These are phyloP conservation scores for Acholoe squamosa DNA, from an alignment of 2,888 invertebrate genomes.

Conservation along the genomic window DNA sequence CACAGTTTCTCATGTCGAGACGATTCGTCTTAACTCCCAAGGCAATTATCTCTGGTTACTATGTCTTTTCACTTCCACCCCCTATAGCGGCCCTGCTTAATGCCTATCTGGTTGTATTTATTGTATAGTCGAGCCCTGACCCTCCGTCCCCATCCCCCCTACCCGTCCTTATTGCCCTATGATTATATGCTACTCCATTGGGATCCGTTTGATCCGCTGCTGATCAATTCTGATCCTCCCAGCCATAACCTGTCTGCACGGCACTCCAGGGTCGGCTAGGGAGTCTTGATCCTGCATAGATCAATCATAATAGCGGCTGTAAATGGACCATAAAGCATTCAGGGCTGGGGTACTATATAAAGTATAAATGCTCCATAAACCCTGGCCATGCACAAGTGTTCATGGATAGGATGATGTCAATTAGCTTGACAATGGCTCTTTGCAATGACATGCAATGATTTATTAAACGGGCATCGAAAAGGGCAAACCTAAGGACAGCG, in stretches of 20 bases:
- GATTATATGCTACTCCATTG: slow-evolving; percentile 28
- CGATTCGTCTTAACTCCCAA: slow-evolving; percentile 4
- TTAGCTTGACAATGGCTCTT: background rate
- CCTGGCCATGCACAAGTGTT: background rate
- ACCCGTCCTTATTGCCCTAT: background rate
- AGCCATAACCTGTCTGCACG: background rate
- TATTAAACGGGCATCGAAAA: no score
- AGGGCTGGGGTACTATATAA: background rate
- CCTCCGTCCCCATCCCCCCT: background rate
- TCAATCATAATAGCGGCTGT: background rate
- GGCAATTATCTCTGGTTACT: background rate
- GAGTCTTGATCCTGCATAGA: background rate
- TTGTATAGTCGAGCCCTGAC: background rate
- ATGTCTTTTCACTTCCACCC: background rate
- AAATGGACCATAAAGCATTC: background rate
- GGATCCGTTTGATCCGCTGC: background rate
- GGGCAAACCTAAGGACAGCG: no score
- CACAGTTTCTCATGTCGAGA: background rate
- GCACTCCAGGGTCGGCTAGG: background rate
- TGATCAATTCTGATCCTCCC: slow-evolving; percentile 25
- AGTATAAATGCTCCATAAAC: background rate
- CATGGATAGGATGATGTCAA: background rate
- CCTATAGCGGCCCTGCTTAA: background rate
- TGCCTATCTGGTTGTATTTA: slow-evolving; percentile 12
- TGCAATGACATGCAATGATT: background rate